These are phyloP conservation scores for Drosophila melanica DNA, from an alignment of 1,140 invertebrate species.

Conservation along the genomic window DNA sequence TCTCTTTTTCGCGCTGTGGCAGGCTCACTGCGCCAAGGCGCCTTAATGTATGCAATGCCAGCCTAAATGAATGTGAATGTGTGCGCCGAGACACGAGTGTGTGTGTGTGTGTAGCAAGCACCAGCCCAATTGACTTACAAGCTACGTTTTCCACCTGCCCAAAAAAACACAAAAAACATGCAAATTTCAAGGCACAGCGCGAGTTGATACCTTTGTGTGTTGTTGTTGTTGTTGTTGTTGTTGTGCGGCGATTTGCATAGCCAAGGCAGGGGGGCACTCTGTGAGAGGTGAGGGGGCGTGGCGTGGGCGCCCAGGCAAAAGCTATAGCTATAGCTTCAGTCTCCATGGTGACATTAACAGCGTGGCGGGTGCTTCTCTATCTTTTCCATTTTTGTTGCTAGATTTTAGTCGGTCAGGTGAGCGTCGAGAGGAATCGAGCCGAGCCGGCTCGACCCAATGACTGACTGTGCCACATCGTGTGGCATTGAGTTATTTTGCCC, in stretches of 20 bases:
- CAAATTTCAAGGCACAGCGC: constrained; percentile 63
- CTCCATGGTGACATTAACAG: constrained; percentile 79
- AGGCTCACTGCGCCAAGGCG: constrained; percentile 37
- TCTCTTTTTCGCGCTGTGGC: constrained; percentile 16
- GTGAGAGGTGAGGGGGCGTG: background rate
- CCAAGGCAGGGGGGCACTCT: constrained; percentile 21
- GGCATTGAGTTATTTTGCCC: constrained; percentile 61
- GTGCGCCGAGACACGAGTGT: constrained; percentile 3
- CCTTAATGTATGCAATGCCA: constrained; percentile 70
- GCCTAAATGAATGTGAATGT: constrained; percentile 76
- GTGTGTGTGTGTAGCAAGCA: constrained; percentile 36
- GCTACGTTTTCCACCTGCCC: constrained; percentile 51
- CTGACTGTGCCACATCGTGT: constrained; percentile 66
- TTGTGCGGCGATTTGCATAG: constrained; percentile 78
- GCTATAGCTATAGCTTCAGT: constrained; percentile 35
- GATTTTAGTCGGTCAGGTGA: constrained; percentile 58
- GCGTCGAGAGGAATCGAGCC: constrained; percentile 14
- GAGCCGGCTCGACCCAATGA: constrained; percentile 48
- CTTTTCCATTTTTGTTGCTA: background rate
- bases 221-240: constrained; percentile 54
- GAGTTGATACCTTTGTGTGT: constrained; percentile 42
- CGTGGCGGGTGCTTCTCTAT: constrained; percentile 25
- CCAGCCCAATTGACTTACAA: constrained; percentile 72
- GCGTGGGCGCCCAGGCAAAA: constrained; percentile 5
- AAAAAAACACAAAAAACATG: constrained; percentile 59